Base-by-base conservation (phyloP, 2,888 invertebrate genomes). In the Lycocerus yunnanus region DNA sequence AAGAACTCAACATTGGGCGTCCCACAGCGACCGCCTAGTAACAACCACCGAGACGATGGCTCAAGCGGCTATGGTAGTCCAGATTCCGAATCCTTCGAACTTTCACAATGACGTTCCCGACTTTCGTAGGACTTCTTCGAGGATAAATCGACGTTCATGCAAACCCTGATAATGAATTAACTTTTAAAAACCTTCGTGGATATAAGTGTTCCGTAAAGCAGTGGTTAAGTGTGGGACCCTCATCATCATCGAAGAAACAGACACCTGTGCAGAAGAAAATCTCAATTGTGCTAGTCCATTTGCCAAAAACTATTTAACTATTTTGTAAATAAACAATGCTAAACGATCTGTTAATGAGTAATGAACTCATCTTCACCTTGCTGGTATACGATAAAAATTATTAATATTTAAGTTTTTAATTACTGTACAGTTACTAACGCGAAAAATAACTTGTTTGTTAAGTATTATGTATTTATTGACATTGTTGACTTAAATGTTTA, bases 51-150 rank as follows among this genome's bases (percentile, higher is more conserved):
- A 24, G 94, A 94, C 82, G 94, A 94, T 85, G 92, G 93, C 18
- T 93, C 93, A 83, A 93, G 93, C 85, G 94, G 94, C 2, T 94
- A 94, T 88, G 94, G 94, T 82, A 93, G 93, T 87, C 94, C 94
- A 21, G 93, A 93, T 86, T 92, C 92, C 13, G 92, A 92, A 81
- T 92, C 91, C 43, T 89, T 89, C 82, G 90, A 90, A 73, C 81
- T 85, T 71, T 83, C 82, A 61, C 84, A 84, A 83, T 84, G 84
- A 84, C 85, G 81, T 68, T 75, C 81, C 70, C 76, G 77, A 68
- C 75, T 78, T 13, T 68, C 73, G 59, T 73, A 76, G 76, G 70
- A 60, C 75, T 72, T 61, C 71, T 66, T 21, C 71, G 68, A 27
- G 68, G 71, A 68, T 65, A 66, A 43, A 67, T 9, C 69, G 65